A percentile compares a stretch with the other conserved stretches of the same genome.
These are phyloP conservation scores for Caerostris darwini DNA, from an alignment of 1,140 invertebrate species.

Conservation along the genomic window DNA sequence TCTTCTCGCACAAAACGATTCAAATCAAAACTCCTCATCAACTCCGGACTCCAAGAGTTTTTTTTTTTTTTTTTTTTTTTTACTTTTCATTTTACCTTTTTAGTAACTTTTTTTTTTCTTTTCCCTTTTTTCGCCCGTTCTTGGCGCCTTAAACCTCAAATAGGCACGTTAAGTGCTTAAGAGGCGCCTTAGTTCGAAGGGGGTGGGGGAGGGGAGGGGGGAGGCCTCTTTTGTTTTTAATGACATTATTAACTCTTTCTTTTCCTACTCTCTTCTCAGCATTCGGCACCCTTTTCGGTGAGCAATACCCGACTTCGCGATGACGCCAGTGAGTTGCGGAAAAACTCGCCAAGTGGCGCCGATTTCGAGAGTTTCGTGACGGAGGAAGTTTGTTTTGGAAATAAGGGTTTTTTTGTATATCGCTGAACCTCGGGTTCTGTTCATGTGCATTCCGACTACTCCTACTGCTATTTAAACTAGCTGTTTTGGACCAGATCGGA, in stretches of 20 bases:
- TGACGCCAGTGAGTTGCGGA: constrained; percentile 32
- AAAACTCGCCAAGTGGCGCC: constrained; percentile 44
- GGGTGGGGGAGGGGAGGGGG: not conserved
- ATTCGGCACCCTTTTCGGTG: constrained; percentile 67
- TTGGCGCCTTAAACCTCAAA: constrained; percentile 76
- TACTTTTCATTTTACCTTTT: constrained; percentile 26
- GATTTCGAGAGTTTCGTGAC: constrained; percentile 2
- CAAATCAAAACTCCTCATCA: constrained; percentile 77
- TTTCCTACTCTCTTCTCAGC: not conserved
- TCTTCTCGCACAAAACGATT: constrained; percentile 65
- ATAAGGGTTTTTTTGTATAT: too few relatives aligned
- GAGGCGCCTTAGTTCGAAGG: constrained; percentile 64
- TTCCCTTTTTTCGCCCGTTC: constrained; percentile 6
- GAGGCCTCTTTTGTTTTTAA: constrained; percentile 75
- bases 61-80: constrained; percentile 15
- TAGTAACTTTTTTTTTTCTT: constrained; percentile 24
- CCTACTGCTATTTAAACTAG: too few relatives aligned
- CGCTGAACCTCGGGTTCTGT: too few relatives aligned
- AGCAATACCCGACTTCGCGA: constrained; percentile 66
- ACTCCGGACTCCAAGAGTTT: not conserved
- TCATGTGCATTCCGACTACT: too few relatives aligned
- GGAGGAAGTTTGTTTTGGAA: not conserved
- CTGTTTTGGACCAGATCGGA: too few relatives aligned
- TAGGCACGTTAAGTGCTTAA: constrained; percentile 77
- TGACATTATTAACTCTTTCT: constrained; percentile 77